Evolutionary conservation across 2,797 vertebrate species (phyloP), one percentile per base, ranked within the genome.

Genomic region (Muscicapa comitata): DNA sequence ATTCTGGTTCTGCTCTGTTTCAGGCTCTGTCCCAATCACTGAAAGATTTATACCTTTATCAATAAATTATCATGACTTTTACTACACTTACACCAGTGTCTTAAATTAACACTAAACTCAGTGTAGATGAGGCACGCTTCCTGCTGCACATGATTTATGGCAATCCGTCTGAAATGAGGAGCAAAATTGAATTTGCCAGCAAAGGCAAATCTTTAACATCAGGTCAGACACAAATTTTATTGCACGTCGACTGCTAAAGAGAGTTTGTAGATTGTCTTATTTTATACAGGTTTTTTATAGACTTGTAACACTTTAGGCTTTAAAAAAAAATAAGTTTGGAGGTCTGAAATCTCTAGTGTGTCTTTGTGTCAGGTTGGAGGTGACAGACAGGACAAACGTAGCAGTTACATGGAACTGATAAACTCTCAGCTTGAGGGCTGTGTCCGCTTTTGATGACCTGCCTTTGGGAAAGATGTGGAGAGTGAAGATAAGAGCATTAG

Each of bases 31-130:
- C 95, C 89, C 87, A 96, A 43, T 95, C 87, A 93, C 87, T 93
- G 95, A 93, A 95, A 95, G 95, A 96, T 96, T 96, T 97, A 96
- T 95, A 90, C 73, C 76, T 95, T 94, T 96, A 96, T 95, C 95
- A 96, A 96, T 96, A 96, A 97, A 95, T 97, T 96, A 95, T 83
- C 66, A 13, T 95, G 95, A 96, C 94, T 96, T 97, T 96, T 96
- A 96, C 91, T 94, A 79, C 94, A 58, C 91, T 96, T 94, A 91
- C 79, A 91, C 40, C 85, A 90, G 51, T 81, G 91, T 76, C 95
- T 96, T 95, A 97, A 96, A 97, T 97, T 96, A 95, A 96, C 91
- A 53, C 94, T 93, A 62, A 93, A 86, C 82, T 95, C 82, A 91
- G 92, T 88, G 90, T 93, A 93, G 95, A 94, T 96, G 94, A 96